Evolutionary conservation across 2,113 vertebrate species (phyloP), one percentile per base, ranked within the genome.

Genomic region (Podilymbus podiceps): DNA sequence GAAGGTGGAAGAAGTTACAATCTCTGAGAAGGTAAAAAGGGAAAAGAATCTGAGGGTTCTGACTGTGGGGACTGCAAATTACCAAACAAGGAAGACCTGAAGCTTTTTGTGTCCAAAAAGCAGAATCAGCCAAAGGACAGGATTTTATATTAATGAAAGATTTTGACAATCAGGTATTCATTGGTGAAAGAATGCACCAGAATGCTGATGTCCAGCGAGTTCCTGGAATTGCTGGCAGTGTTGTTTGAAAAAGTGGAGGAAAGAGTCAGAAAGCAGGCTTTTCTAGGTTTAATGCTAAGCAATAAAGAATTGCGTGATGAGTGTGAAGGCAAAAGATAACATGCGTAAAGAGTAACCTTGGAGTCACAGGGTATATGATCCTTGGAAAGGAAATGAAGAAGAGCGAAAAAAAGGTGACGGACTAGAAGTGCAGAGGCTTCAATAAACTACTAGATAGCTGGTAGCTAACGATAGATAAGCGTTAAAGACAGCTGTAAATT

Each of bases 401-500:
- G 21, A 80, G 63, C 19, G 50, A 55, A 67, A 84, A 64, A 71
- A 55, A 25, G 25, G 31, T 58, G 52, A 76, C 21, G 47, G 47
- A 83, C 52, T 44, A 19, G 25, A 90, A 88, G 17, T 19, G 9
- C 1, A 7, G 47, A 77, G 38, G 14, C 15, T 90, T 93, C 83
- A 67, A 67, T 46, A 80, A 88, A 74, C 25, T 66, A 67, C 23
- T 5, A 46, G 59, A 53, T 9, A 93, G 25, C 25, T 47, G 30
- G 31, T n/a, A 80, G 21, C 19, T 69, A 58, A n/a, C 27, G 40
- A 38, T 72, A 67, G 7, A 49, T 5, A 63, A 42, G 44, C 28
- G 59, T 55, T 67, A 84, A 77, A 60, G 28, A 58, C 28, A 62
- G 46, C 59, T 90, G 72, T 53, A 94, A 92, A 90, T 49, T 80